Evolutionary conservation across 2,113 vertebrate species (phyloP).

Genomic region (Heptranchias perlo): DNA sequence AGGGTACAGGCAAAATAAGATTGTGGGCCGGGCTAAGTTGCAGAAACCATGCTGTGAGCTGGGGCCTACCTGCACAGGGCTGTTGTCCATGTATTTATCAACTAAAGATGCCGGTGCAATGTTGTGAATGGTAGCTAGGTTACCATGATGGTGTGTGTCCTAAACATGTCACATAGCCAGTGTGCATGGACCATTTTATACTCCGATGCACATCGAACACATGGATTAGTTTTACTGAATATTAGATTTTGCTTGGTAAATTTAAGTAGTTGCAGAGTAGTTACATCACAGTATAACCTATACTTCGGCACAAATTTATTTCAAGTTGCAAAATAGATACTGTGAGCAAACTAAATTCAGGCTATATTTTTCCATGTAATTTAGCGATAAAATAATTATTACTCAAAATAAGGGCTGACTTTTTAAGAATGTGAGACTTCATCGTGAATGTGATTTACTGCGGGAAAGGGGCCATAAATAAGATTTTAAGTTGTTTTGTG

Average conservation of each 20-base stretch:
- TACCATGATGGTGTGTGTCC: no score
- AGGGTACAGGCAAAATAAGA: no score
- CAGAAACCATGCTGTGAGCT: no score
- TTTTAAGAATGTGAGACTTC: background rate
- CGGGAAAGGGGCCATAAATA: background rate
- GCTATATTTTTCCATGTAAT: background rate
- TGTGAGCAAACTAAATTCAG: background rate
- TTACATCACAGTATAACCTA: background rate
- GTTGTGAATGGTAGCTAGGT: background rate
- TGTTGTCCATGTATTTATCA: background rate
- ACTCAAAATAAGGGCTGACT: background rate
- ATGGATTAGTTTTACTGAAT: background rate
- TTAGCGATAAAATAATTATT: background rate
- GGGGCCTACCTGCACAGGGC: background rate
- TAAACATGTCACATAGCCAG: background rate
- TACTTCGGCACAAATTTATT: background rate
- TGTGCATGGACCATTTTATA: background rate
- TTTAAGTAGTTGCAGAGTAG: background rate
- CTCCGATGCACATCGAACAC: background rate
- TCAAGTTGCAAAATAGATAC: background rate
- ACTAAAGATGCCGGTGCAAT: background rate
- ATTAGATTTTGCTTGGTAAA: background rate
- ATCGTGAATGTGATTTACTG: background rate
- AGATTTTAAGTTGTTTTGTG: background rate
- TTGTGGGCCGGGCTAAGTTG: no score